Evolutionary conservation across 2,797 vertebrate genomes (phyloP), one percentile per base, ranked within the genome.

Genomic region (Antrozous pallidus): DNA sequence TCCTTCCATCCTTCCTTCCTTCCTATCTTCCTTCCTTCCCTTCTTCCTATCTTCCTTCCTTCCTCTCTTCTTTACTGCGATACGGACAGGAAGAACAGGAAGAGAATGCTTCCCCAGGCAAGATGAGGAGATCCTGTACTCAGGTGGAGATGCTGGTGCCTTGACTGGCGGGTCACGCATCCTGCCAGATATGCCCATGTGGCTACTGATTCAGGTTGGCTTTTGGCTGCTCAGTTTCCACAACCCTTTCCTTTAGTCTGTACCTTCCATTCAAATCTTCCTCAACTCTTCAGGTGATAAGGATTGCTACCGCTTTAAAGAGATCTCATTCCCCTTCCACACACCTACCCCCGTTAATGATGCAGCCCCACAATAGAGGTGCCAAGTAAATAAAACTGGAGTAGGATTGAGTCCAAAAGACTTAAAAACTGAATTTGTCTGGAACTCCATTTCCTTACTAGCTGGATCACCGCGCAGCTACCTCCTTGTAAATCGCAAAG

Each of bases 391-490:
- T 31, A 88, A 85, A 75, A 63, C 49, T 69, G 36, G 28, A 78
- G 26, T 65, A 81, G 67, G 88, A 78, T 81, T 26, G 88, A 92
- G 28, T 54, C 80, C 42, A 70, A 45, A 45, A 63, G 69, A 88
- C 13, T 42, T 85, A 90, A 28, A 33, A 71, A 49, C 42, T 45
- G 74, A 58, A 82, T 84, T 90, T 90, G 49, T 75, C 28, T 92
- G 61, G 5, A 40, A 75, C 80, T 87, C 40, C n/a, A 0, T 85
- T 90, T 90, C 24, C 38, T 87, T 77, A 58, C 38, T 93, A 69
- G 54, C 56, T 75, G 2, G 61, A 3, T 88, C 85, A 78, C 70
- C 63, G 31, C 14, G 56, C 18, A 58, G 31, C 45, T 67, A 1
- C 65, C 58, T 88, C 38, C 58, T n/a, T 78, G 8, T 33, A 9